phyloP scores from a whole-genome alignment of 2,113 vertebrate species.

The Noctilio leporinus region DNA sequence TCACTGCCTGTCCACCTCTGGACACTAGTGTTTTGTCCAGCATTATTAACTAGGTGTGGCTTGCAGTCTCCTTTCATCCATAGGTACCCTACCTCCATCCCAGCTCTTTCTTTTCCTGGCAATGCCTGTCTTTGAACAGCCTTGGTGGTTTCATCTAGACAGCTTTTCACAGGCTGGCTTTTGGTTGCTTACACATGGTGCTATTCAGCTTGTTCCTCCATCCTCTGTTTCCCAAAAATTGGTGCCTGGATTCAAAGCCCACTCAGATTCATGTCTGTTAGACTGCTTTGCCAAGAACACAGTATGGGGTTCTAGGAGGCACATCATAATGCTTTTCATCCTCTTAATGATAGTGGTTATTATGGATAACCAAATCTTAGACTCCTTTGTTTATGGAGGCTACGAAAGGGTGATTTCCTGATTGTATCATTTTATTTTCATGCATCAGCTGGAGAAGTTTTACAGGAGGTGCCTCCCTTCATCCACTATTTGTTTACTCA shows the following conservation, averaged over 20 bases:
- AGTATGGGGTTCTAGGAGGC: background rate
- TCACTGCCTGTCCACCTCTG: background rate
- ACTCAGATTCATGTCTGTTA: background rate
- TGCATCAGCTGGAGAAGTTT: background rate
- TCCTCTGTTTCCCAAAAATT: background rate
- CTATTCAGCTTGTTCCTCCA: background rate
- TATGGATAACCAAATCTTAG: background rate
- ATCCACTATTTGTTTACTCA: background rate
- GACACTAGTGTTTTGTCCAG: background rate
- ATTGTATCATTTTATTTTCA: background rate
- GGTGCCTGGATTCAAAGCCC: background rate
- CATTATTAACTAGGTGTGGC: background rate
- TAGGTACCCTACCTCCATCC: background rate
- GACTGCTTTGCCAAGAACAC: background rate
- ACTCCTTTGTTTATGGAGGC: too few relatives aligned
- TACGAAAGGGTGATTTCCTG: background rate
- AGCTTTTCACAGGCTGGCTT: background rate
- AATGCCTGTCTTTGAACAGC: background rate
- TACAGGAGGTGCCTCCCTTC: background rate
- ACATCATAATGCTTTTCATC: background rate
- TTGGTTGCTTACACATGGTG: fast-evolving
- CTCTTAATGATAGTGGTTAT: background rate
- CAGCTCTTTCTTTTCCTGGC: background rate
- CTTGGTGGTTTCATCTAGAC: background rate
- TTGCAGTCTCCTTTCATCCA: background rate